phyloP scores from a whole-genome alignment of 2,797 vertebrate genomes.

The Odontamblyopus lacepedii region DNA sequence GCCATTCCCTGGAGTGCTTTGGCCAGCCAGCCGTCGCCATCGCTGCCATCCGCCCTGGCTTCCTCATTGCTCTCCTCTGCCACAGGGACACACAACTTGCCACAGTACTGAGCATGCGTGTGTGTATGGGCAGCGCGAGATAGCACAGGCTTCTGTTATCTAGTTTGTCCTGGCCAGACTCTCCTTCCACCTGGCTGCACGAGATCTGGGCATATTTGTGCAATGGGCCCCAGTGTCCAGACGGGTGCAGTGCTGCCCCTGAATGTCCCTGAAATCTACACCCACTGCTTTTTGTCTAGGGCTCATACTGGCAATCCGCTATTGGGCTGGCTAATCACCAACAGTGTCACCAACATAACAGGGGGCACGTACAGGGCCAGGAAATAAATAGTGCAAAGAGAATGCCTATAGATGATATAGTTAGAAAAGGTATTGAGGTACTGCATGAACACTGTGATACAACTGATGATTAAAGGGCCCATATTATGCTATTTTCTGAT shows the following conservation, averaged over 20 bases:
- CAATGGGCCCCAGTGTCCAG: slow-evolving; percentile 42
- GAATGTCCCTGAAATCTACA: slow-evolving; percentile 57
- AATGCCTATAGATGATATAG: slow-evolving; percentile 29
- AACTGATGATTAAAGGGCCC: neutral
- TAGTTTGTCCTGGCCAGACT: slow-evolving; percentile 51
- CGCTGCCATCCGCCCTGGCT: slow-evolving; percentile 53
- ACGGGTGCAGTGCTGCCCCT: slow-evolving; percentile 44
- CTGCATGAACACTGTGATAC: neutral
- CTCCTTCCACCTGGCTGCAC: slow-evolving; percentile 33
- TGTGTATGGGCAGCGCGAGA: slow-evolving; percentile 27
- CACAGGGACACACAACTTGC: slow-evolving; percentile 49
- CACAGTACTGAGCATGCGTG: slow-evolving; percentile 28
- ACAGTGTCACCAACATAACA: slow-evolving; percentile 38
- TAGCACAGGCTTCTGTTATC: slow-evolving; percentile 56
- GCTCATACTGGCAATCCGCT: slow-evolving; percentile 30
- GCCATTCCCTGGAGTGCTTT: slow-evolving; percentile 59
- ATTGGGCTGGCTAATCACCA: slow-evolving; percentile 57
- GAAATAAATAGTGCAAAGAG: slow-evolving; percentile 46
- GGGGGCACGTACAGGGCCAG: slow-evolving; percentile 31
- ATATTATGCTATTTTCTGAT: too few relatives aligned
- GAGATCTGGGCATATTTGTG: slow-evolving; percentile 31
- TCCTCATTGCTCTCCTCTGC: slow-evolving; percentile 50
- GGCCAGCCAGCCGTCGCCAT: slow-evolving; percentile 55
- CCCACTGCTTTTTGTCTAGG: slow-evolving; percentile 22
- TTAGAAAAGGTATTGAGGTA: slow-evolving; percentile 2